Conservation (phyloP, 2,797 vertebrate species). For the Podarcis siculus region DNA sequence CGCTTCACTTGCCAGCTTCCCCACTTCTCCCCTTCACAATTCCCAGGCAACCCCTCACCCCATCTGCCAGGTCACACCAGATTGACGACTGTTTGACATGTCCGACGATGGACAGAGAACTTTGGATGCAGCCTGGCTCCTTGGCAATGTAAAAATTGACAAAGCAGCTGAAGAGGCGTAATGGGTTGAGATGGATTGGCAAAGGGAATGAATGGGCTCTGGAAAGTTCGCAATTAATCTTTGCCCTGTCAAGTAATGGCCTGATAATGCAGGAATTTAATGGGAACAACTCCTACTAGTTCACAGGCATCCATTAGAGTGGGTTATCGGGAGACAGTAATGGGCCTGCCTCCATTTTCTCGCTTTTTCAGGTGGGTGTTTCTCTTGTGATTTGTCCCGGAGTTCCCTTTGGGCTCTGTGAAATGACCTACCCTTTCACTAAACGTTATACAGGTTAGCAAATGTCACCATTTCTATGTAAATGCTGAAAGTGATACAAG, state of each 20-base stretch:
- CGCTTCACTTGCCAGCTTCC: rapidly evolving
- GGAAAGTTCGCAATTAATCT: conserved; percentile 72
- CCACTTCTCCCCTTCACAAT: conserved; percentile 19
- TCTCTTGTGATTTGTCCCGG: conserved; percentile 20
- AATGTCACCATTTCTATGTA: neutral
- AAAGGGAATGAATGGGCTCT: conserved; percentile 71
- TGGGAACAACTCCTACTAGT: conserved; percentile 58
- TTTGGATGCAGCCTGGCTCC: conserved; percentile 64
- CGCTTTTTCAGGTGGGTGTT: conserved; percentile 49
- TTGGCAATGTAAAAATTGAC: conserved; percentile 73
- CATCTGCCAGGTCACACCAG: conserved; percentile 54
- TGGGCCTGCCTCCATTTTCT: conserved; percentile 49
- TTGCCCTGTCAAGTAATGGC: conserved; percentile 72
- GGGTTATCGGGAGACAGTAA: conserved; percentile 55
- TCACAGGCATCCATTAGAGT: conserved; percentile 64
- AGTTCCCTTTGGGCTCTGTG: neutral
- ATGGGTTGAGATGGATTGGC: conserved; percentile 68
- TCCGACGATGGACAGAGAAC: conserved; percentile 59
- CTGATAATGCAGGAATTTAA: conserved; percentile 73
- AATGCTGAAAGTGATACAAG: neutral
- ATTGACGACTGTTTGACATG: conserved; percentile 68
- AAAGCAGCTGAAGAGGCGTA: conserved; percentile 65
- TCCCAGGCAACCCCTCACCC: conserved; percentile 45
- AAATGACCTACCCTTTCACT: neutral
- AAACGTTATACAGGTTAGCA: neutral